Percentiles rank a stretch among this genome's conserved stretches.
These are phyloP conservation scores for Capitulum mitella DNA, from an alignment of 2,888 invertebrate species.

Conservation along the genomic window DNA sequence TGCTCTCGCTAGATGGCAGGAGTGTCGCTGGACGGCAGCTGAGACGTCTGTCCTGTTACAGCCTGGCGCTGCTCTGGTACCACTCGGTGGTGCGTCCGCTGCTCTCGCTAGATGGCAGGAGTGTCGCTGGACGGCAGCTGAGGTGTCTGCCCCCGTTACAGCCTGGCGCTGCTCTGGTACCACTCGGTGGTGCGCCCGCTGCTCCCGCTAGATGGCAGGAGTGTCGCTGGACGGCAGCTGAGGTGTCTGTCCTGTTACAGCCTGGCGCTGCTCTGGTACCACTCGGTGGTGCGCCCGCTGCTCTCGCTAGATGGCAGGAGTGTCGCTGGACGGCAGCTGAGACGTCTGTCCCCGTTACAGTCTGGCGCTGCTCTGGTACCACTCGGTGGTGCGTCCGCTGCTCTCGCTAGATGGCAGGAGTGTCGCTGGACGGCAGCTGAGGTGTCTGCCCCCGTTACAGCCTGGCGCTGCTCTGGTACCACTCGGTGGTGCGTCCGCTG, in stretches of 20 bases:
- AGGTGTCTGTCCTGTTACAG: too few species aligned
- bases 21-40: too few species aligned
- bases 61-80: conserved; percentile 62
- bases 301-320: conserved; percentile 56
- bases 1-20: too few species aligned
- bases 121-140: too few species aligned
- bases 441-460: conserved; percentile 39
- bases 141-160: too few species aligned
- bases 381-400: conserved; percentile 57
- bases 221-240: too few species aligned
- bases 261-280: conserved; percentile 57
- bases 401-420: conserved; percentile 55
- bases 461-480: conserved; percentile 57
- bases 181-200: conserved; percentile 59
- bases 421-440: not conserved
- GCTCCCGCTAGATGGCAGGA: conserved; percentile 51
- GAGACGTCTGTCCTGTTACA: too few species aligned
- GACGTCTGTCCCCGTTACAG: conserved; percentile 33
- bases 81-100: conserved; percentile 62
- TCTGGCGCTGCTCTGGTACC: conserved; percentile 53
- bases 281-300: conserved; percentile 6
- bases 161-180: conserved; percentile 49
- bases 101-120: too few species aligned
- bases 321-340: too few species aligned
- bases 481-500: conserved; percentile 53